Conservation (phyloP, 2,888 invertebrate genomes). For the Silvanus unidentatus region DNA sequence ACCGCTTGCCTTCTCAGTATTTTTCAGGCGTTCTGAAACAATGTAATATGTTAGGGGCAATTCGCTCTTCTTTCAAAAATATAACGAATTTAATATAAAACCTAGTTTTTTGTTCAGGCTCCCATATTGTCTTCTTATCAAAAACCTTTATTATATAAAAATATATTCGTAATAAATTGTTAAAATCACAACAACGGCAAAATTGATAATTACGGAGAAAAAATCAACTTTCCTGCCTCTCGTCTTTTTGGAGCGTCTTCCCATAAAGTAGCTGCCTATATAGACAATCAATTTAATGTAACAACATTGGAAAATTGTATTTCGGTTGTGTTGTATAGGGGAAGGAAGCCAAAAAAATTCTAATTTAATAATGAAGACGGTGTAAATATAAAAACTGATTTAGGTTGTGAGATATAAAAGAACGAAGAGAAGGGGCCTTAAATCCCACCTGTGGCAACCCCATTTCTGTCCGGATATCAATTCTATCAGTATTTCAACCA, state of each 20-base stretch:
- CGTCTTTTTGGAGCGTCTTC: no score
- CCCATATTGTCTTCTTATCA: no score
- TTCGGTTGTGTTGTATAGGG: neutral
- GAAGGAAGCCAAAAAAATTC: neutral
- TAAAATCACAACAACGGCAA: no score
- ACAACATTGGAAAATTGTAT: slow-evolving; percentile 1
- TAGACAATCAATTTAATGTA: neutral
- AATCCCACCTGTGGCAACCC: slow-evolving; percentile 23
- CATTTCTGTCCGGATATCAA: slow-evolving; percentile 24
- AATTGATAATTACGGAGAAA: no score
- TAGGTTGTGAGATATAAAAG: slow-evolving; percentile 13
- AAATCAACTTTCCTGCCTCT: no score
- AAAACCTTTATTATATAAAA: no score
- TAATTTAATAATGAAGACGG: slow-evolving; percentile 15
- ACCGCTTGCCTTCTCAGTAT: slow-evolving; percentile 14
- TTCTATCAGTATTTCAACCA: slow-evolving; percentile 13
- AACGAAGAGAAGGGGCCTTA: slow-evolving; percentile 10
- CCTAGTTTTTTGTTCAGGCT: slow-evolving; percentile 6
- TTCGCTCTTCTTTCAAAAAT: slow-evolving; percentile 11
- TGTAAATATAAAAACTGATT: slow-evolving; percentile 21
- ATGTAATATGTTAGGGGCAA: slow-evolving; percentile 13
- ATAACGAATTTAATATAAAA: slow-evolving; percentile 15
- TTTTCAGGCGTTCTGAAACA: slow-evolving; percentile 13
- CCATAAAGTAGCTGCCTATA: no score
- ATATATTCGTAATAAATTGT: no score